These are phyloP conservation scores for Akabosia matsudoensis DNA, from an alignment of 1,140 invertebrate species.

Conservation along the genomic window DNA sequence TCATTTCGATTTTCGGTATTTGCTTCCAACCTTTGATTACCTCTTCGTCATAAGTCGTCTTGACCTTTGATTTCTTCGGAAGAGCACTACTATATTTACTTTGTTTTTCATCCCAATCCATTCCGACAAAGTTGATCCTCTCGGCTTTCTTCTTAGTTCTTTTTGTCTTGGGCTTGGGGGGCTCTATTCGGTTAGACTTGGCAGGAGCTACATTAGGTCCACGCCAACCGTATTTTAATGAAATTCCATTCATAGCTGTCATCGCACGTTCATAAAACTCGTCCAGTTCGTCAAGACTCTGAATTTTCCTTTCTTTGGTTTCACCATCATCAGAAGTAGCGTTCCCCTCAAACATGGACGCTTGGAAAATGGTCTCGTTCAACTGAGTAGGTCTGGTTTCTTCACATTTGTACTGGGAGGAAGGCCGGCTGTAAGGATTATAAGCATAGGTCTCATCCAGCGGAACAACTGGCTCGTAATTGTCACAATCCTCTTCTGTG, in stretches of 20 bases:
- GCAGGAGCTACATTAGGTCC: slow-evolving; percentile 28
- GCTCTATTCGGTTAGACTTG: slow-evolving; percentile 11
- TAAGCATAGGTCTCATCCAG: too few relatives aligned
- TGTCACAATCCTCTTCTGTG: too few relatives aligned
- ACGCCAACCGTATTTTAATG: slow-evolving; percentile 29
- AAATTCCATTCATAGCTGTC: background rate
- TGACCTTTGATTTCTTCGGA: too few relatives aligned
- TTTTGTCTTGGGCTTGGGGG: background rate
- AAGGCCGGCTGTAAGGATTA: too few relatives aligned
- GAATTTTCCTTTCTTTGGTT: background rate
- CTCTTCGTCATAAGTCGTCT: slow-evolving; percentile 29
- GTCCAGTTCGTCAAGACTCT: background rate
- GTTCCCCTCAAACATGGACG: too few relatives aligned
- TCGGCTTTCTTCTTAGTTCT: slow-evolving; percentile 6
- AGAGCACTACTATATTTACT: too few relatives aligned
- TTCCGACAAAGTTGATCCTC: background rate
- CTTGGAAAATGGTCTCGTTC: too few relatives aligned
- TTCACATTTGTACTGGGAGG: too few relatives aligned
- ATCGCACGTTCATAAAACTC: background rate
- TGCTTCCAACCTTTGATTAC: slow-evolving; percentile 28
- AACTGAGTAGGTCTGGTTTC: too few relatives aligned
- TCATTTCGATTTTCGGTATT: too few relatives aligned
- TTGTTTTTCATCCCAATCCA: slow-evolving; percentile 30
- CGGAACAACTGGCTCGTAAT: too few relatives aligned
- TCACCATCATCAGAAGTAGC: background rate